Base-by-base conservation (phyloP, 2,888 invertebrate species). In the Smittia aterrima region DNA sequence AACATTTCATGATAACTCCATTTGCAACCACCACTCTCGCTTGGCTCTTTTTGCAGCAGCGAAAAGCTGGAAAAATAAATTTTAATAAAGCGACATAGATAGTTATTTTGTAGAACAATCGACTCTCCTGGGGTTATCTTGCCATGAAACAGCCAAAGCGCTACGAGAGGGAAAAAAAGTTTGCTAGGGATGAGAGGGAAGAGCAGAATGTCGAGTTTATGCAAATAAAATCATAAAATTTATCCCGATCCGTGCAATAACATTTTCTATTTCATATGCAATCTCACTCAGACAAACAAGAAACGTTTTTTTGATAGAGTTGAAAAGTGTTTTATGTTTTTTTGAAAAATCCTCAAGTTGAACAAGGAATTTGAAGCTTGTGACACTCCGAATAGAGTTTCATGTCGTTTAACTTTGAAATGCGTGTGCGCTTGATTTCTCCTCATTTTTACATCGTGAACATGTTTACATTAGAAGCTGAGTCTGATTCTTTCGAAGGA, bases 151-250 rank as follows among this genome's bases (percentile, higher is more conserved):
- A 47, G 54, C 54, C 25, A 71, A 22, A 54, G 32, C 53, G 53
- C 4, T 13, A 41, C 13, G 24, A 68, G 6, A 41, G 32, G 1
- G n/a, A 6, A 40, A 70, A 70, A 70, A 70, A n/a, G 16, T 54
- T 70, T 20, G 54, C 20, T 47, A 22, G n/a, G n/a, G n/a, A n/a
- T n/a, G 16, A 6, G 25, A 27, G 2, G 20, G 41, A 13, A n/a
- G n/a, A n/a, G n/a, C n/a, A 32, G 25, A 68, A 68, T 68, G 68
- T 71, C 32, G 54, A 54, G 54, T 54, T 71, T 71, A 71, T 71
- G 70, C 70, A 71, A 71, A 71, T 71, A 71, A 71, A 71, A 71
- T 71, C 70, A 71, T 71, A 71, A 71, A 71, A 71, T 53, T 71
- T 71, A 71, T 71, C 53, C 32, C 54, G 22, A 71, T 53, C 70